These are phyloP conservation scores for Podarcis raffonei DNA, from an alignment of 2,113 vertebrate species.

Conservation along the genomic window DNA sequence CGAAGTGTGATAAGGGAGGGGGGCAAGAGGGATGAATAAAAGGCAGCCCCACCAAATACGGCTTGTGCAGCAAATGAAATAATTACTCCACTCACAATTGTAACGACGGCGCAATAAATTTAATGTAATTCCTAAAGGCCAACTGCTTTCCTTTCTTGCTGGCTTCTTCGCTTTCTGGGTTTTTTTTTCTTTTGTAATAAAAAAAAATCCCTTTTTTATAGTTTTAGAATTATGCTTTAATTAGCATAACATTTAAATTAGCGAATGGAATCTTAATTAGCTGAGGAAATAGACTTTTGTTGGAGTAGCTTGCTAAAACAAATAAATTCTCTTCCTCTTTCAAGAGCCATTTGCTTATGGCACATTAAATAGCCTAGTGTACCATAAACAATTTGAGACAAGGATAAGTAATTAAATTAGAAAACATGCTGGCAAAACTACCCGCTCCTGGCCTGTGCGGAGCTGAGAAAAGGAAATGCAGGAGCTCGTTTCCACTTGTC, in stretches of 20 bases:
- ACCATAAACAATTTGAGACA: constrained; percentile 81
- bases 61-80: constrained; percentile 71
- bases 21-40: constrained; percentile 48
- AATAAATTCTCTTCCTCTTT: constrained; percentile 85
- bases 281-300: constrained; percentile 83
- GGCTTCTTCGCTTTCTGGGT: constrained; percentile 14
- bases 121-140: constrained; percentile 78
- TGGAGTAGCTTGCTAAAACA: constrained; percentile 82
- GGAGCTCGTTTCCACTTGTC: neutral
- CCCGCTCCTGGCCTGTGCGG: constrained; percentile 53
- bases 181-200: constrained; percentile 25
- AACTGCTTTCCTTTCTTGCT: constrained; percentile 61
- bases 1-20: constrained; percentile 58
- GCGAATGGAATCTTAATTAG: constrained; percentile 83
- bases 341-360: constrained; percentile 81
- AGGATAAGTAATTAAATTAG: constrained; percentile 84
- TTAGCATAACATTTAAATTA: constrained; percentile 87
- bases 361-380: constrained; percentile 79
- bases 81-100: constrained; percentile 71
- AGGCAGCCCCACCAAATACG: constrained; percentile 58
- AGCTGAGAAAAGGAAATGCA: constrained; percentile 37
- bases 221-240: constrained; percentile 82
- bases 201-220: constrained; percentile 66
- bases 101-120: constrained; percentile 71
- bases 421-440: constrained; percentile 71